These are phyloP conservation scores for Erithacus rubecula DNA, from an alignment of 2,797 vertebrate species.

Conservation along the genomic window DNA sequence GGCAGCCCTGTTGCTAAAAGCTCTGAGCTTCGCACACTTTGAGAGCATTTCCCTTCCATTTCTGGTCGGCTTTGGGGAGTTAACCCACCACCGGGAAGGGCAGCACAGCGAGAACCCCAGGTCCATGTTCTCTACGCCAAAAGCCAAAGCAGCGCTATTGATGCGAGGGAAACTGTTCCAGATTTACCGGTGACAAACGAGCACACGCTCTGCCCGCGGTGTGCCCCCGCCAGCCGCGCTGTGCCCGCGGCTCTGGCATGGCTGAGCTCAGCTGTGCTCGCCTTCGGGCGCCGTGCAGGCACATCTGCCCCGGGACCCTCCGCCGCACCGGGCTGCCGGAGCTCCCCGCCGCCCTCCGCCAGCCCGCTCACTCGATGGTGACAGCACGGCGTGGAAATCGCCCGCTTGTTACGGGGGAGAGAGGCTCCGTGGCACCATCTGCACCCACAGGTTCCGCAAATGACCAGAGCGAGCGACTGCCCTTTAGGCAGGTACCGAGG, in stretches of 20 bases:
- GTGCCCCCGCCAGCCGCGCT: background rate
- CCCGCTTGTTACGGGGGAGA: background rate
- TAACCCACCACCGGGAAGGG: background rate
- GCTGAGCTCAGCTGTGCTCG: background rate
- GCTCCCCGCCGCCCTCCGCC: background rate
- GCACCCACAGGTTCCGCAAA: background rate
- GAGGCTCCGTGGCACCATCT: background rate
- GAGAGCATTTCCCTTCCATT: background rate
- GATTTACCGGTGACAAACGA: background rate
- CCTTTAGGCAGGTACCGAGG: background rate
- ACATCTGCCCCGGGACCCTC: background rate
- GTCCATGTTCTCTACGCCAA: accelerated
- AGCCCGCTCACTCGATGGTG: background rate
- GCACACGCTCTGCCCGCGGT: background rate
- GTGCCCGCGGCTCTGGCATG: background rate
- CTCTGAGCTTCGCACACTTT: background rate
- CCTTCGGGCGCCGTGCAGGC: background rate
- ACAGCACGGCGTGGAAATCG: background rate
- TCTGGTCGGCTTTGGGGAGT: background rate
- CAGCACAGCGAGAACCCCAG: accelerated
- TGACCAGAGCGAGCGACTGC: background rate
- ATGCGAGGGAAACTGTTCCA: background rate
- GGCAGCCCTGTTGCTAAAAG: background rate
- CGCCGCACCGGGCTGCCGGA: background rate
- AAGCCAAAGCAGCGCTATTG: background rate